Percentiles rank a stretch among this genome's conserved stretches.
Evolutionary conservation across 2,888 invertebrate genomes (phyloP).

Genomic region (Pherbina coryleti): DNA sequence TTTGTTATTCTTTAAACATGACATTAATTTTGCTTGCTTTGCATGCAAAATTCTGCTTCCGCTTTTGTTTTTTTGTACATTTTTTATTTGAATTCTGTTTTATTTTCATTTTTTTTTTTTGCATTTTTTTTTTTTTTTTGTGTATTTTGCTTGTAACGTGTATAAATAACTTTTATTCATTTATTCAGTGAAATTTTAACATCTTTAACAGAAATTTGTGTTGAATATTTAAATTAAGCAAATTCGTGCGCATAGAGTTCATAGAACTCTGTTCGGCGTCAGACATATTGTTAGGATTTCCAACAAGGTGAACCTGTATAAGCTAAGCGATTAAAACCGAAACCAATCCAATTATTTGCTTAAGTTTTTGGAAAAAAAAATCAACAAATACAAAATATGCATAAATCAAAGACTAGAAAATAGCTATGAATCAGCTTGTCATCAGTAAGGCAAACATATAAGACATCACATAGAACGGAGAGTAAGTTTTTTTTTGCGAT

Average conservation of each 20-base stretch:
- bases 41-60: no score
- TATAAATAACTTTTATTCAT: no score
- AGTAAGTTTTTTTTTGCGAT: no score
- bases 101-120: conserved; percentile 8
- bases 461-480: no score
- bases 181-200: no score
- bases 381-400: neutral
- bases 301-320: conserved; percentile 9
- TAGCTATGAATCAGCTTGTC: neutral
- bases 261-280: conserved; percentile 38
- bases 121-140: conserved; percentile 13
- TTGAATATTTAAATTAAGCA: no score
- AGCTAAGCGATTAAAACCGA: neutral
- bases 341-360: neutral
- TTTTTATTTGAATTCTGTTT: conserved; percentile 35
- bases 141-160: neutral
- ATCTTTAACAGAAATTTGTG: no score
- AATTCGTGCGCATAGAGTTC: conserved; percentile 38
- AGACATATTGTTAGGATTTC: neutral
- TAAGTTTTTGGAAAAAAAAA: no score
- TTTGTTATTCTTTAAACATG: conserved; percentile 22
- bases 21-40: neutral
- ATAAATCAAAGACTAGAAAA: neutral
- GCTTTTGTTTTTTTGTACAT: conserved; percentile 31
- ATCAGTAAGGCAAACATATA: neutral